Conservation (phyloP, 2,888 invertebrate genomes). For the Formica aserva region DNA sequence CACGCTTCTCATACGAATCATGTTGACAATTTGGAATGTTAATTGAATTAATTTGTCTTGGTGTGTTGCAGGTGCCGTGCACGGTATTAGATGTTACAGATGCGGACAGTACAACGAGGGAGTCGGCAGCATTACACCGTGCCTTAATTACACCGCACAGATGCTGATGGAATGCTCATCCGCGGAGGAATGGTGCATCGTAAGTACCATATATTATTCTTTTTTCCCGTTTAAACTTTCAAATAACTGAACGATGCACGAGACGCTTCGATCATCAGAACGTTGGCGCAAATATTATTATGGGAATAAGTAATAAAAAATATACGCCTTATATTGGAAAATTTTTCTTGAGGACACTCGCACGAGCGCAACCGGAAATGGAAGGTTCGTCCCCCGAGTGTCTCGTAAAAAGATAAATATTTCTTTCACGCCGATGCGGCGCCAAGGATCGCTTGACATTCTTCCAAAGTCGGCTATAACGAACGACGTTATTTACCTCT, state of each 20-base stretch:
- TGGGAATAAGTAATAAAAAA: conserved; percentile 3
- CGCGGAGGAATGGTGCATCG: conserved; percentile 91
- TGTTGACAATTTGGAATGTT: conserved; percentile 18
- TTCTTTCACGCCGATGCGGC: conserved; percentile 65
- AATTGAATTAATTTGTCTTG: background rate
- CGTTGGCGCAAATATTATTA: background rate
- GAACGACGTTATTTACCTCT: conserved; percentile 71
- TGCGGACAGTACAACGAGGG: conserved; percentile 95
- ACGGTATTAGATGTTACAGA: conserved; percentile 90
- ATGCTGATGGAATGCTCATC: conserved; percentile 90
- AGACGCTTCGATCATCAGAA: background rate
- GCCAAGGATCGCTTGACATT: conserved; percentile 78
- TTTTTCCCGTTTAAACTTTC: background rate
- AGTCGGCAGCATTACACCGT: conserved; percentile 94
- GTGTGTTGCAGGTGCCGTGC: conserved; percentile 81
- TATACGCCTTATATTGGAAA: background rate
- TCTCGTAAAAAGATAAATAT: conserved; percentile 47
- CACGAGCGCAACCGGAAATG: background rate
- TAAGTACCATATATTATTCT: conserved; percentile 87
- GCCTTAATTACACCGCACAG: conserved; percentile 90
- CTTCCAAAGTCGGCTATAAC: conserved; percentile 77
- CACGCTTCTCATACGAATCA: background rate
- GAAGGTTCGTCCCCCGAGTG: background rate
- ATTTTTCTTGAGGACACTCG: background rate
- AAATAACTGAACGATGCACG: background rate